Evolutionary conservation across 1,140 invertebrate genomes (phyloP), one percentile per base, ranked within the genome.

Genomic region (Aphelenchoides besseyi): DNA sequence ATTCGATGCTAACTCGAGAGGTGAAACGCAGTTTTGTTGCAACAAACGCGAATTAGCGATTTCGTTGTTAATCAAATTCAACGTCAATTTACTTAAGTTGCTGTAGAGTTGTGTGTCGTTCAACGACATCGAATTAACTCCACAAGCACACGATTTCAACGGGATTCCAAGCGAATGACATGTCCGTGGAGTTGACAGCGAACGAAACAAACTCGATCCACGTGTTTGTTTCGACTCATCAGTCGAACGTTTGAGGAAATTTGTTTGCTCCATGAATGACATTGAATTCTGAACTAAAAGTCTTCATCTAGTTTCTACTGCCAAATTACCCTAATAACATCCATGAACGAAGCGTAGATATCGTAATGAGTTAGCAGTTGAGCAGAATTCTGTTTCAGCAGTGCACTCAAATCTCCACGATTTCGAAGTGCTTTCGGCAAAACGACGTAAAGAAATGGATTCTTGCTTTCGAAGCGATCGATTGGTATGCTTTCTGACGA

Each of bases 341-440:
- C 59, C 16, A 61, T 61, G 16, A 67, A 3, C 53, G 64, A 48
- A 16, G 64, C 64, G 53, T 67, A 67, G 35, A 62, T 26, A 30
- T 67, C 64, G 62, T 67, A 67, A 30, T 67, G 64, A 1, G 53
- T 67, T 30, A 29, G n/a, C 1, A 67, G 3, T 1, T 67, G 64
- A 2, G n/a, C 53, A 2, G 64, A 61, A 30, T 67, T 67, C 64
- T 26, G n/a, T 69, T 67, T 67, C 53, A 67, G n/a, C n/a, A 18
- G n/a, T 2, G 35, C 53, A n/a, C 18, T 18, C 2, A 67, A 29
- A 16, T 67, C 1, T 23, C 18, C 35, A 30, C 29, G n/a, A 1
- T 52, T 29, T 18, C 64, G 26, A 2, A 67, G 53, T n/a, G 16
- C 16, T 67, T 62, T 69, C 63, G 64, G 64, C 1, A 67, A 16